Evolutionary conservation across 2,797 vertebrate genomes (phyloP).

Genomic region (Pipistrellus pygmaeus): DNA sequence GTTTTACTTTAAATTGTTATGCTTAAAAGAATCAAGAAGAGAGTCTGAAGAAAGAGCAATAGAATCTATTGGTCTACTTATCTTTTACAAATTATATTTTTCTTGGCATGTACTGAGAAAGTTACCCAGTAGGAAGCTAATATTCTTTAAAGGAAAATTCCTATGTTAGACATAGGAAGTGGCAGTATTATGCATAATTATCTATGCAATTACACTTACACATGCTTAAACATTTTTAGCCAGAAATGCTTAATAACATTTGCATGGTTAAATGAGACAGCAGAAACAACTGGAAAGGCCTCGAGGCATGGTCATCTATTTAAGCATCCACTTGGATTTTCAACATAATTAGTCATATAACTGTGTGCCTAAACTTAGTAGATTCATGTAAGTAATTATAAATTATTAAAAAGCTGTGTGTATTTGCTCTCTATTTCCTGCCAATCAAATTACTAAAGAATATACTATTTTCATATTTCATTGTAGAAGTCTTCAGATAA

Average conservation of each 20-base stretch:
- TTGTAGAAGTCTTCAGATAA: constrained; percentile 57
- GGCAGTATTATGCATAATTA: constrained; percentile 78
- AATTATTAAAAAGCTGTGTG: constrained; percentile 81
- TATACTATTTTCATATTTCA: constrained; percentile 50
- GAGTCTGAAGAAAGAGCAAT: not conserved
- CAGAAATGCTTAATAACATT: constrained; percentile 79
- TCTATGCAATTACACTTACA: constrained; percentile 77
- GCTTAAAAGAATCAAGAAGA: not conserved
- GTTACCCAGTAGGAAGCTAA: constrained; percentile 29
- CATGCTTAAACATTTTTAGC: constrained; percentile 79
- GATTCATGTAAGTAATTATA: constrained; percentile 85
- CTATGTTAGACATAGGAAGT: constrained; percentile 66
- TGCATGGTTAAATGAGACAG: constrained; percentile 85
- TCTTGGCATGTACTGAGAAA: constrained; percentile 52
- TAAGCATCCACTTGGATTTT: constrained; percentile 85
- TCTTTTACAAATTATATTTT: constrained; percentile 64
- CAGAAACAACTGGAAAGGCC: constrained; percentile 81
- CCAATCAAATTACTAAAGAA: constrained; percentile 73
- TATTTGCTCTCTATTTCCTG: constrained; percentile 78
- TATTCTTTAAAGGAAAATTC: constrained; percentile 50
- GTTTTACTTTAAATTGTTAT: constrained; percentile 2
- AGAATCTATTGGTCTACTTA: not conserved
- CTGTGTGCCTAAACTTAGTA: constrained; percentile 83
- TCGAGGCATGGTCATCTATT: constrained; percentile 84
- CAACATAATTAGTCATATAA: constrained; percentile 86